Conservation (phyloP, 2,888 invertebrate genomes). For the Campoplex capitator region DNA sequence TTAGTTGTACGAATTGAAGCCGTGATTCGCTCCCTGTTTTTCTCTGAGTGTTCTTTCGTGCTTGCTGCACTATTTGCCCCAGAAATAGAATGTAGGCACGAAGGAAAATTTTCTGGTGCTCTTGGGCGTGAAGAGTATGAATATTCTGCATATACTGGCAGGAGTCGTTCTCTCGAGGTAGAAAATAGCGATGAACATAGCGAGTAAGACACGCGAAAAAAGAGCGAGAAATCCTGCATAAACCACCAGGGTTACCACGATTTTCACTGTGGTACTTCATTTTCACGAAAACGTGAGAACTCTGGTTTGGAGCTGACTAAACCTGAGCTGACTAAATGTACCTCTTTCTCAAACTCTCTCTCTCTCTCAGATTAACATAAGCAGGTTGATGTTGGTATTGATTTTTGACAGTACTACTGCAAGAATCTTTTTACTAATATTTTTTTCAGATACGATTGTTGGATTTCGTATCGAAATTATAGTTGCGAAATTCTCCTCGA, state of each 20-base stretch:
- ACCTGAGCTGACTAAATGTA: not conserved
- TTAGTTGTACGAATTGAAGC: not conserved
- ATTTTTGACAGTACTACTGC: not conserved
- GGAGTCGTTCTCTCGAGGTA: not conserved
- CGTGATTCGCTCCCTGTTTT: not conserved
- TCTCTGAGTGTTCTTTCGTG: not conserved
- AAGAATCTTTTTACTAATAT: not conserved
- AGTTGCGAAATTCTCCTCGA: not conserved
- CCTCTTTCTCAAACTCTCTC: not conserved
- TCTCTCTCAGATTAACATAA: not conserved
- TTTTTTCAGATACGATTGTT: not conserved
- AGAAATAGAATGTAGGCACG: not conserved
- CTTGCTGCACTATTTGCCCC: not conserved
- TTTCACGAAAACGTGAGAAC: not conserved
- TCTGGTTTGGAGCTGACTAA: not conserved
- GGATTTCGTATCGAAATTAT: too few relatives aligned
- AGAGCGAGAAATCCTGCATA: not conserved
- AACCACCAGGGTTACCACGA: not conserved
- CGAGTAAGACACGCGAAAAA: not conserved
- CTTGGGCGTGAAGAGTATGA: not conserved
- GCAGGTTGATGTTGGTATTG: not conserved
- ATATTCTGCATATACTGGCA: not conserved
- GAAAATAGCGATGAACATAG: not conserved
- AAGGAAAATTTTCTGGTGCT: not conserved
- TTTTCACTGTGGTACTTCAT: not conserved